These are phyloP conservation scores for Palythoa caribaeorum DNA, from an alignment of 92 coral and sea anemone species.

Conservation along the genomic window DNA sequence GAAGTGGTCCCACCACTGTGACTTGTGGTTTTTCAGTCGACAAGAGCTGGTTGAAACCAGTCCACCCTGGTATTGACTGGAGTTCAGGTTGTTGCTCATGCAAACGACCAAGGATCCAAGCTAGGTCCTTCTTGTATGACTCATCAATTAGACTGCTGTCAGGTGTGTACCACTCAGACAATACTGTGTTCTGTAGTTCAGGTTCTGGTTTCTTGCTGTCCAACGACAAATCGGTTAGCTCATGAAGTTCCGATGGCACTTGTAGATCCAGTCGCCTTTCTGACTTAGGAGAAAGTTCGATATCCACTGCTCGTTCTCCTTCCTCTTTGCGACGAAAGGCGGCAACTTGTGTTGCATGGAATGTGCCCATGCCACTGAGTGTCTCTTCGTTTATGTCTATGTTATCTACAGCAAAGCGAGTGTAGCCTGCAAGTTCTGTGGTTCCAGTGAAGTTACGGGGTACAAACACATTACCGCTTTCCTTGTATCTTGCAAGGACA, in stretches of 20 bases:
- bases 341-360: slow-evolving; percentile 68
- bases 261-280: slow-evolving; percentile 65
- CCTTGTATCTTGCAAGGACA: slow-evolving; percentile 58
- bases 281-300: slow-evolving; percentile 56
- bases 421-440: slow-evolving; percentile 24
- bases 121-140: slow-evolving; percentile 65
- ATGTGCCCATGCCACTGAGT: slow-evolving; percentile 72
- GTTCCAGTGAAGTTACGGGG: slow-evolving; percentile 57
- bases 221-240: slow-evolving; percentile 43
- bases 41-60: slow-evolving; percentile 70
- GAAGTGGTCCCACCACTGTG: slow-evolving; percentile 75
- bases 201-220: slow-evolving; percentile 27
- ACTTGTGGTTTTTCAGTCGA: slow-evolving; percentile 21
- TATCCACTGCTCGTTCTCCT: slow-evolving; percentile 46
- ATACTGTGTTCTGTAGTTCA: slow-evolving; percentile 39
- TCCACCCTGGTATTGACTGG: slow-evolving; percentile 63
- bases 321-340: slow-evolving; percentile 54
- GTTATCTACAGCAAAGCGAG: slow-evolving; percentile 67
- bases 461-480: slow-evolving; percentile 66
- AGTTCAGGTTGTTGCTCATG: slow-evolving; percentile 51
- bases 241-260: slow-evolving; percentile 64
- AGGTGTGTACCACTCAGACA: slow-evolving; percentile 52
- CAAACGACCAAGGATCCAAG: slow-evolving; percentile 64
- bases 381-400: slow-evolving; percentile 74
- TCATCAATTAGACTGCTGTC: slow-evolving; percentile 50